Evolutionary conservation across 2,113 vertebrate genomes (phyloP), one percentile per base, ranked within the genome.

Genomic region (Mus musculus): DNA sequence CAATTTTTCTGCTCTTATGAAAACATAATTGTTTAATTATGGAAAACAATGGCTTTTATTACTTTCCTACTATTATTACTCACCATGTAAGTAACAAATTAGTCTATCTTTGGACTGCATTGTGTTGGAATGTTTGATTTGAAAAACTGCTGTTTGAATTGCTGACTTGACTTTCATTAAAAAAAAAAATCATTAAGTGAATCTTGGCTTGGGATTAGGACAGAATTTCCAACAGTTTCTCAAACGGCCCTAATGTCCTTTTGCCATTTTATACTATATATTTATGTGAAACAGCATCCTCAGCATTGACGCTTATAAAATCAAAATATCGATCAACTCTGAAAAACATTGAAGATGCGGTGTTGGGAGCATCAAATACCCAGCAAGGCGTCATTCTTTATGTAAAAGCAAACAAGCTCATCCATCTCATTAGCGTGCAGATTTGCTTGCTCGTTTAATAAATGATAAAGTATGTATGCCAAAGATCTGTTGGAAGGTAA

Each of bases 141-240:
- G 46, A 88, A 88, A 88, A 88, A 88, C 54, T 88, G 86, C 33
- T 88, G 69, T 88, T 88, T 73, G 86, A 88, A 73, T 73, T 88
- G 86, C 86, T 88, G 67, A 88, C 69, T 88, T 88, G 86, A 88
- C 67, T 72, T 88, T 88, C 86, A 88, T 88, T 69, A 26, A 71
- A 71, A 87, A 61, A 61, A 49, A 71, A 88, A 88, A 73, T 88
- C 33, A n/a, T 88, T 88, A 88, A 88, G 36, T 88, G 67, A 88
- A 56, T 88, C 69, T 72, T 88, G 86, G 86, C 69, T 73, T 73
- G 86, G n/a, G 36, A 72, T 88, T 88, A 73, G 86, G 52, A 73
- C 67, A 88, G 86, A 88, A 72, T 73, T 72, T 88, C 49, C 86
- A 88, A 54, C 67, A 30, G 72, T 56, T 88, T 88, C 69, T 88